Evolutionary conservation across 2,888 invertebrate genomes (phyloP).

Genomic region (Euspilapteryx auroguttella): DNA sequence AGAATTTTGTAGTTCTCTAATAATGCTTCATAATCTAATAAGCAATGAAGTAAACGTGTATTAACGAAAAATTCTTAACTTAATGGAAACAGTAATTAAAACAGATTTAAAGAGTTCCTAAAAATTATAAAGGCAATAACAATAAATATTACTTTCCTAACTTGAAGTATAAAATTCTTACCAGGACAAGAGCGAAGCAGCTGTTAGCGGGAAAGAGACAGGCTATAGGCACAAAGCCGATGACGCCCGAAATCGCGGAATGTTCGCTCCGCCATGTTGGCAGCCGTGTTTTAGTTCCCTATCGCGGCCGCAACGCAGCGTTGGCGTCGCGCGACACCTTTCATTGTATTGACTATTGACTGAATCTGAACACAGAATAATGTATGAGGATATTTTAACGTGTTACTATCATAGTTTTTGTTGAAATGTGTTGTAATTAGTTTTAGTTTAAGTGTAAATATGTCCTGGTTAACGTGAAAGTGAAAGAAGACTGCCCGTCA

Average conservation of each 20-base stretch:
- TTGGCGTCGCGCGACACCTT: constrained; percentile 70
- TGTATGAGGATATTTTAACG: constrained; percentile 67
- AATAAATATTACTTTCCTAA: no score
- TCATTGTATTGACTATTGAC: constrained; percentile 76
- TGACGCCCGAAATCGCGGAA: constrained; percentile 17
- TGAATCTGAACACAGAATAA: constrained; percentile 65
- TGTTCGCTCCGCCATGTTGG: constrained; percentile 37
- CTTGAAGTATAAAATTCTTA: no score
- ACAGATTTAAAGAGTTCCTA: no score
- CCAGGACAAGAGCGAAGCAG: no score
- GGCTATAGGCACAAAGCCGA: constrained; percentile 39
- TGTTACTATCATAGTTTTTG: constrained; percentile 55
- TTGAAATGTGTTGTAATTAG: constrained; percentile 49
- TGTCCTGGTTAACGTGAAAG: constrained; percentile 55
- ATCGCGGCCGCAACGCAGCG: constrained; percentile 61
- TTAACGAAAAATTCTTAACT: no score
- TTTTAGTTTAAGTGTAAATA: constrained; percentile 56
- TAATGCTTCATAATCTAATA: no score
- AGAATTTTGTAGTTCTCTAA: no score
- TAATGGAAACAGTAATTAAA: no score
- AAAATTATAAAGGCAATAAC: no score
- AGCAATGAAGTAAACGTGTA: no score
- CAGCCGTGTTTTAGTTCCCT: constrained; percentile 48
- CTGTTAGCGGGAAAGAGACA: constrained; percentile 28
- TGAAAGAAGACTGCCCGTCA: constrained; percentile 53